Evolutionary conservation across 2,888 invertebrate genomes (phyloP).

Genomic region (Rhagonycha fulva): DNA sequence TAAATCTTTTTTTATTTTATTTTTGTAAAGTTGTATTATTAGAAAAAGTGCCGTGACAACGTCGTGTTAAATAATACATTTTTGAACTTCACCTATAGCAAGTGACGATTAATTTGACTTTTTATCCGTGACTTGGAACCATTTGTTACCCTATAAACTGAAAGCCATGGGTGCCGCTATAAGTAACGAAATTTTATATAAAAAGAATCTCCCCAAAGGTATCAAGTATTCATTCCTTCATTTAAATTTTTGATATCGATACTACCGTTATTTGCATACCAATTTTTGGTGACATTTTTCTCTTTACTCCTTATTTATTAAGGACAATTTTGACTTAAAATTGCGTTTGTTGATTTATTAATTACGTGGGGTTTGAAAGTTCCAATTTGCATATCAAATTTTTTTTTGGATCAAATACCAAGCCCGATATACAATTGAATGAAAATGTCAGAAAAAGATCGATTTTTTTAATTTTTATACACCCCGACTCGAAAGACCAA

Average conservation of each 20-base stretch:
- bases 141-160: background rate
- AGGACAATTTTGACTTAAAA: background rate
- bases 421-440: too few species aligned
- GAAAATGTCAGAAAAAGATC: too few species aligned
- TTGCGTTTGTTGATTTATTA: background rate
- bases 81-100: background rate
- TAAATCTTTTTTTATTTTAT: background rate
- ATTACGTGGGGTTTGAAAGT: background rate
- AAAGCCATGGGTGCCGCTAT: background rate
- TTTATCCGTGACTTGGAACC: background rate
- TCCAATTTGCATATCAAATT: background rate
- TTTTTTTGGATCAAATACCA: too few species aligned
- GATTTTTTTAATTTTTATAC: too few species aligned
- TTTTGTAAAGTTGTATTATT: background rate
- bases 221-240: background rate
- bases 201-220: background rate
- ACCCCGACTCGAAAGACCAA: too few species aligned
- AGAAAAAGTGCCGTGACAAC: background rate
- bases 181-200: background rate
- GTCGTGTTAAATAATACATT: background rate
- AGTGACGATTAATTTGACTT: background rate
- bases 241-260: background rate
- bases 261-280: background rate
- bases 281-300: background rate
- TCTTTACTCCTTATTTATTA: background rate